phyloP scores from a whole-genome alignment of 2,113 vertebrate genomes.

The Baryphthengus martii region DNA sequence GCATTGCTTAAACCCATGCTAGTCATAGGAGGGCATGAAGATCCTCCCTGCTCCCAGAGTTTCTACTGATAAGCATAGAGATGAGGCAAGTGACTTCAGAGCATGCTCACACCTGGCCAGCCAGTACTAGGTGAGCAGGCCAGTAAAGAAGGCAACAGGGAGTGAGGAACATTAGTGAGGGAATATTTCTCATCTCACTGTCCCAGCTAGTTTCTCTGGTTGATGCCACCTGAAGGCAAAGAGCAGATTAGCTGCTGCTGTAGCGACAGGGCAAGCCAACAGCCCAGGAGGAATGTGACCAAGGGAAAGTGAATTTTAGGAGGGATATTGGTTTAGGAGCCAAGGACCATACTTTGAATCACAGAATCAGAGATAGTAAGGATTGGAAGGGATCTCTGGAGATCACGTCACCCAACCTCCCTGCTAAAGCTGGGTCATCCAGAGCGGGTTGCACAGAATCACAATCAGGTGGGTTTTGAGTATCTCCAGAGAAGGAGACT shows the following conservation, averaged over 20 bases:
- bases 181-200: neutral
- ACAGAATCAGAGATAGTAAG: too few relatives aligned
- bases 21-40: neutral
- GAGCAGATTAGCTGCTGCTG: neutral
- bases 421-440: too few relatives aligned
- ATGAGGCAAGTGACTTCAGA: neutral
- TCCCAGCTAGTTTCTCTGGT: neutral
- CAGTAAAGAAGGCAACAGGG: neutral
- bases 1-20: neutral
- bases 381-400: too few relatives aligned
- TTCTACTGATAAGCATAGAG: neutral
- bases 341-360: neutral
- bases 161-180: neutral
- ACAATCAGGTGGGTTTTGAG: too few relatives aligned
- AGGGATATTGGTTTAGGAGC: neutral
- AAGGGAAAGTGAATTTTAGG: neutral
- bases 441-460: too few relatives aligned
- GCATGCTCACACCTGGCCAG: neutral
- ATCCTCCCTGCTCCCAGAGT: neutral
- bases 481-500: too few relatives aligned
- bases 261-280: neutral
- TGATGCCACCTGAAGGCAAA: neutral
- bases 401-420: too few relatives aligned
- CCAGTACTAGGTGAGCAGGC: neutral
- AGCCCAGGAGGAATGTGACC: neutral